phyloP scores from a whole-genome alignment of 2,888 invertebrate species.

The Chymomyza amoena region DNA sequence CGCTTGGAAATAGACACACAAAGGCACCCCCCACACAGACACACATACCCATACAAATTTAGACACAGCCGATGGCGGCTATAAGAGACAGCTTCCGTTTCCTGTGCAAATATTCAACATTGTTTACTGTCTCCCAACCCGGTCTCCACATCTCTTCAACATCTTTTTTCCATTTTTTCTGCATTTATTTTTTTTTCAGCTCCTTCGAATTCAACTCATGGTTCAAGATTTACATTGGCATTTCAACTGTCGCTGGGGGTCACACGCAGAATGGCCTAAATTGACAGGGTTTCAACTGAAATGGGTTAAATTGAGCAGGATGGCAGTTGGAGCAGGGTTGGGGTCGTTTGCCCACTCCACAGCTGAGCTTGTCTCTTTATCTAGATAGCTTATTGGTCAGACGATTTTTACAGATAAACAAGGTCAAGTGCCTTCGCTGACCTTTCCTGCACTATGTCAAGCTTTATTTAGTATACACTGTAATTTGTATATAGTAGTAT shows the following conservation, averaged over 20 bases:
- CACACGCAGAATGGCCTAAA: slow-evolving; percentile 30
- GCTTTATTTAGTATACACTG: neutral
- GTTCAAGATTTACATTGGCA: neutral
- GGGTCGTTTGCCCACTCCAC: neutral
- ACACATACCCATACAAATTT: neutral
- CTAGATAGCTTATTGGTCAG: slow-evolving; percentile 49
- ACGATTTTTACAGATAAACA: slow-evolving; percentile 39
- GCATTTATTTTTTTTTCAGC: no score
- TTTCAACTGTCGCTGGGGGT: neutral
- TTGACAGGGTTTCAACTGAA: slow-evolving; percentile 51
- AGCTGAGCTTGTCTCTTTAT: slow-evolving; percentile 2
- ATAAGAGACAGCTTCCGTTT: slow-evolving; percentile 39
- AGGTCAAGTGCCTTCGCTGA: neutral
- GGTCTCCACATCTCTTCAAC: no score
- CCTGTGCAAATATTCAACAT: slow-evolving; percentile 56
- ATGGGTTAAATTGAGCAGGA: slow-evolving; percentile 11
- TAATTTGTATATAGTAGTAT: neutral
- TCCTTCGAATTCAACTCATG: neutral
- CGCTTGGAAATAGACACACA: slow-evolving; percentile 38
- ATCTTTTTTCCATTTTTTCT: no score
- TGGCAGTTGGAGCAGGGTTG: neutral
- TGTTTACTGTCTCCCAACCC: neutral
- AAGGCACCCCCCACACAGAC: neutral
- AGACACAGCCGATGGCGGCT: neutral
- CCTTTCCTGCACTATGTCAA: neutral